Base-by-base conservation (phyloP, 2,113 vertebrate species). In the Collichthys lucidus region DNA sequence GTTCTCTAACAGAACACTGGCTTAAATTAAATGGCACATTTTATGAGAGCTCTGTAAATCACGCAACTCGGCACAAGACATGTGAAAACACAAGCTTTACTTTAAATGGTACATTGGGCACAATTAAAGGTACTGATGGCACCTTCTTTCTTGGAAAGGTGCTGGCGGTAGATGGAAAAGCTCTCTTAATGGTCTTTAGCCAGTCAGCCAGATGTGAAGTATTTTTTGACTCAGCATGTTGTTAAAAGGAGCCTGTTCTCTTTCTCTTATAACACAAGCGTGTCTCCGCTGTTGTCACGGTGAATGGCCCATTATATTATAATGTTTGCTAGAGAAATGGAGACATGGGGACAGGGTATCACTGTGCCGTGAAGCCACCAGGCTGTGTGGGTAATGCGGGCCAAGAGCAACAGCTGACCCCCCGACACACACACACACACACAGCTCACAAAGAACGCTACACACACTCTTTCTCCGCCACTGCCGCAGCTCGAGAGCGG, bases 331-430 rank as follows among this genome's bases (percentile, higher is more conserved):
- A 50, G 47, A 44, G 62, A 59, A 80, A 83, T 0, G 16, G 70
- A n/a, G 66, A 78, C 44, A 47, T 19, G 82, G 73, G 62, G 79
- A 88, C 91, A 84, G 85, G 53, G 77, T 80, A 85, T 78, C 84
- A 70, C 86, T 86, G 90, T 88, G 72, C 84, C 10, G 55, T 62
- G 46, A 83, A 86, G 73, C 78, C 67, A 80, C 75, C 65, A 52
- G 82, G 70, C 91, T 75, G 83, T 57, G 49, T 5, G 79, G 75
- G 61, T 44, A 42, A 83, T 89, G 50, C 22, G 20, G 66, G 86
- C 88, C 89, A 91, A 91, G 70, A 80, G 82, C 77, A 88, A 86
- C 92, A 92, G 90, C 89, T 91, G 90, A 91, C 83, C 90, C 74
- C 26, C 26, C 26, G 26, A 65, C 82, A 65, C 73, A 77, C 79